Evolutionary conservation across 2,797 vertebrate species (phyloP), one percentile per base, ranked within the genome.

Genomic region (Eremophila alpestris): DNA sequence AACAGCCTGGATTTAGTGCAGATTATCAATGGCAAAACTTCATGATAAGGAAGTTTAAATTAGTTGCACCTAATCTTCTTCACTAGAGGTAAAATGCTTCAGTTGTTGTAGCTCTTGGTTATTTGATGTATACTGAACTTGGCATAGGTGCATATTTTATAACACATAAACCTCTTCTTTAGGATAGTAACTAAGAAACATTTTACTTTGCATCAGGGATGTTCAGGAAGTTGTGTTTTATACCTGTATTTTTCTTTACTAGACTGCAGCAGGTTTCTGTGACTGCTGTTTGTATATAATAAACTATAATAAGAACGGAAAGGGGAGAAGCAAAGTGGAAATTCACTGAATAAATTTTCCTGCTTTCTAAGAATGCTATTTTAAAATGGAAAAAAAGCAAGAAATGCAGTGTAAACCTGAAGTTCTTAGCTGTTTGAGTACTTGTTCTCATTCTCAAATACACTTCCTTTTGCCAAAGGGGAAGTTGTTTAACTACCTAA

Each of bases 381-480:
- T 78, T 88, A 78, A 62, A 88, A 30, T 36, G 54, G 67, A 77
- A 77, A 80, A 93, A 51, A 94, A 60, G 10, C 52, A 79, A 69
- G 21, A 78, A 62, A 32, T 78, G 4, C 51, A n/a, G 2, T 67
- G 77, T 95, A 84, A 90, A 79, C 40, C 36, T 52, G 62, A 79
- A 75, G 69, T 78, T 90, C 40, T 73, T 78, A 86, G 73, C 63
- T 86, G 43, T 89, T 94, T 43, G 51, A 85, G 36, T 93, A 81
- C 82, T 93, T 95, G 93, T 94, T 95, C 75, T 93, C 34, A 54
- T 88, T 93, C 80, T 45, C 48, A 91, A 76, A 76, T 71, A 69
- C 34, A 64, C 40, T 91, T 93, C 82, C 91, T 90, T 91, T 95
- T 95, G 91, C 96, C 93, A 69, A 77, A 80, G 93, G 94, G 94